Base-by-base conservation (phyloP, 2,113 vertebrate genomes). In the Sus scrofa region DNA sequence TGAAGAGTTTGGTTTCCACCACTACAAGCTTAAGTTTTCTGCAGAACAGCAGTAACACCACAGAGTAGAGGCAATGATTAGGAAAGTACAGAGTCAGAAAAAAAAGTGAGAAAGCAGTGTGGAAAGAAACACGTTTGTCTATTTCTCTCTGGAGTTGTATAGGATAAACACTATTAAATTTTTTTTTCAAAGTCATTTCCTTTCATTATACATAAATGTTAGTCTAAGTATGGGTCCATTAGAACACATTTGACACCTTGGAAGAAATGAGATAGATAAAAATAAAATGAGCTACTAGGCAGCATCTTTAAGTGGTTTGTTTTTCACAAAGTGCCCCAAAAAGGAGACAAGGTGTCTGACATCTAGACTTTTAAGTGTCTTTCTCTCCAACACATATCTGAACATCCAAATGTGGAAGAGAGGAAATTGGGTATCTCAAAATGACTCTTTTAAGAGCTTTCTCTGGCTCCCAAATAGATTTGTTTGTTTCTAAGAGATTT, bases 401-500 rank as follows among this genome's bases (percentile, higher is more conserved):
- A 86, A 34, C 94, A 70, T 94, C 16, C 93, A 95, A 97, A 97
- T 95, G 90, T 71, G n/a, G 62, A 96, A 96, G 6, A 75, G 1
- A 86, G 90, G 90, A 98, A 98, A 97, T 73, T 96, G 96, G 84
- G 52, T 86, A 84, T 37, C 87, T 92, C 77, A 91, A 95, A 98
- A 97, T 97, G 94, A 62, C 81, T 97, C 70, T 95, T 95, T 96
- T 97, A 98, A 96, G 94, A 97, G 95, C 34, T 92, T 60, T 75
- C 60, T 96, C 56, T 92, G 87, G 65, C 73, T 97, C 52, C 83
- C 89, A 86, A 96, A 98, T 84, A 95, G 95, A 97, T 97, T 83
- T 88, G 87, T 96, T 96, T 98, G 77, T 96, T 98, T 97, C 84
- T 63, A 87, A 95, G 89, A 97, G 98, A 98, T 98, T 98, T 98